Conservation (phyloP, 2,113 vertebrate genomes). For the Callithrix jacchus region DNA sequence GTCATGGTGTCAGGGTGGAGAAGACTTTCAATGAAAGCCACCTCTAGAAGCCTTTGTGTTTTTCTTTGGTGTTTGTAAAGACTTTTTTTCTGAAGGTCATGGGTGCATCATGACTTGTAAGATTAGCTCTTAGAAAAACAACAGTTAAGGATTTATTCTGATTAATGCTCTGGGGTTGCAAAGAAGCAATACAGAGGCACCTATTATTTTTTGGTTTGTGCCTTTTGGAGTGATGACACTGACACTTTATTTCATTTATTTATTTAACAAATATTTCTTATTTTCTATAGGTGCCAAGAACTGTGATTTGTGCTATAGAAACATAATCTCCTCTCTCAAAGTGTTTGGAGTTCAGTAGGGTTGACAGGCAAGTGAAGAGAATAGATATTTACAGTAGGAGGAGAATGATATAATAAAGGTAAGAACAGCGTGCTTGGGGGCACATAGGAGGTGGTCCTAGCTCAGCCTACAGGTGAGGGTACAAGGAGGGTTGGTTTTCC, state of each 20-base stretch:
- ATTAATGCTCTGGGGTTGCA: neutral
- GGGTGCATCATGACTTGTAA: neutral
- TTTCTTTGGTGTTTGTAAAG: neutral
- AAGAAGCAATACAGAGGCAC: neutral
- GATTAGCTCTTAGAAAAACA: neutral
- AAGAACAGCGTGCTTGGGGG: neutral
- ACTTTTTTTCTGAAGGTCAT: neutral
- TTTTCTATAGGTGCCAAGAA: neutral
- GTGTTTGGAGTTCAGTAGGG: neutral
- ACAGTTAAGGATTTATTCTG: neutral
- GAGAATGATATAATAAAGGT: neutral
- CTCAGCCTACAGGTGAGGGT: neutral
- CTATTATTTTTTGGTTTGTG: conserved; percentile 9
- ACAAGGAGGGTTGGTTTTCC: neutral
- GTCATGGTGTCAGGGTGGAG: neutral
- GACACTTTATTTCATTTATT: conserved; percentile 20
- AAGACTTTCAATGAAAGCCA: neutral
- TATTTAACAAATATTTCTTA: conserved; percentile 27
- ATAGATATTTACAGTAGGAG: neutral
- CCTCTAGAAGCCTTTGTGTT: neutral
- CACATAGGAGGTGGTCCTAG: neutral
- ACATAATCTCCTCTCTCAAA: neutral
- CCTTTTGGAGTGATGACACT: conserved; percentile 5
- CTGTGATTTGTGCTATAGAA: neutral
- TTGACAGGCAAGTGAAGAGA: neutral